Evolutionary conservation across 2,888 invertebrate genomes (phyloP).

Genomic region (Thereva nobilitata): DNA sequence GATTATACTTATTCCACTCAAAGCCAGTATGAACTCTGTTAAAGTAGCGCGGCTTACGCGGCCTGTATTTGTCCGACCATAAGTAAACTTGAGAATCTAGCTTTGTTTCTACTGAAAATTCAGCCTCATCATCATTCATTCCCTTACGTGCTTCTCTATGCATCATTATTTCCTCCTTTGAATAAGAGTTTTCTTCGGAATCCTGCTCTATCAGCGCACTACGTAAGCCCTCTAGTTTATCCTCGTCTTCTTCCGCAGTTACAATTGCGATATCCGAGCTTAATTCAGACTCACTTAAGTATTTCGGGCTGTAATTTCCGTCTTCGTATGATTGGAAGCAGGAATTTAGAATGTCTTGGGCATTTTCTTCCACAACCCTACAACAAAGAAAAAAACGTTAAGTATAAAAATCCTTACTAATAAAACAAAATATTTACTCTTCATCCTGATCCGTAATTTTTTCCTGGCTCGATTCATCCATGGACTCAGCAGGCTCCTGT

Average conservation of each 20-base stretch:
- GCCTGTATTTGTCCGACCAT: constrained; percentile 98
- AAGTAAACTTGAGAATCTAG: constrained; percentile 76
- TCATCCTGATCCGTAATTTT: constrained; percentile 38
- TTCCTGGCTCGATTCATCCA: constrained; percentile 40
- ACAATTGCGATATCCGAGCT: constrained; percentile 76
- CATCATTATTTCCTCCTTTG: constrained; percentile 67
- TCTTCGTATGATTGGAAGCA: constrained; percentile 71
- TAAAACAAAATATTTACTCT: not conserved
- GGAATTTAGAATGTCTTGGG: constrained; percentile 50
- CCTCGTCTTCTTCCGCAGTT: constrained; percentile 74
- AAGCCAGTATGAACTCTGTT: constrained; percentile 96
- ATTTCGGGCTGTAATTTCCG: constrained; percentile 85
- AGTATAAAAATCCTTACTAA: not conserved
- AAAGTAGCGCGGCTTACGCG: constrained; percentile 96
- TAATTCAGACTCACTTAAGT: constrained; percentile 66
- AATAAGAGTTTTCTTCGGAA: constrained; percentile 65
- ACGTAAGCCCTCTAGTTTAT: constrained; percentile 74
- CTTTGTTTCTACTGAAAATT: constrained; percentile 87
- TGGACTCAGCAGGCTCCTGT: constrained; percentile 37
- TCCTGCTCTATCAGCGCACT: constrained; percentile 65
- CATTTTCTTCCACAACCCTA: constrained; percentile 36
- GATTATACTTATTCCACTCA: constrained; percentile 99
- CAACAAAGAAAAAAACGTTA: not conserved
- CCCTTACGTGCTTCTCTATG: constrained; percentile 81
- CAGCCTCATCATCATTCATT: constrained; percentile 84